Evolutionary conservation across 2,888 invertebrate species (phyloP).

Genomic region (Chouioia cunea): DNA sequence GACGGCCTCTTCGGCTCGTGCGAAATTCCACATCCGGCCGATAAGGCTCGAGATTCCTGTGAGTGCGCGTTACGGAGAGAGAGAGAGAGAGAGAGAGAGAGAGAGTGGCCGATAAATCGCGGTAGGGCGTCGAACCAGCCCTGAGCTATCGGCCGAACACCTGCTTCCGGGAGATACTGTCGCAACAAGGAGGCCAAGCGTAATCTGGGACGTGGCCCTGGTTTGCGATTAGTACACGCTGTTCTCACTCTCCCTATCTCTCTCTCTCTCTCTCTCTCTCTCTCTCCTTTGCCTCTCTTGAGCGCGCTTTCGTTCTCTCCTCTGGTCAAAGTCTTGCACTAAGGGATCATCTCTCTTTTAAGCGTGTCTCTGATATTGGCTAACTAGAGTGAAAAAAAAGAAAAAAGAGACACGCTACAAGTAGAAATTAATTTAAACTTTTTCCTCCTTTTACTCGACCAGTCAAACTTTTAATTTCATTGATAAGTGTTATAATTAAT

Average conservation of each 20-base stretch:
- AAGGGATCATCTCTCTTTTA: too few species aligned
- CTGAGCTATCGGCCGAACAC: conserved; percentile 51
- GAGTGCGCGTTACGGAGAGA: background rate
- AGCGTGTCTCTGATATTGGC: too few species aligned
- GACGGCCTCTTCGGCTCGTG: too few species aligned
- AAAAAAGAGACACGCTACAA: too few species aligned
- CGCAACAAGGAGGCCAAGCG: conserved; percentile 35
- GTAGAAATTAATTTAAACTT: too few species aligned
- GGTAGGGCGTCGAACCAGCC: conserved; percentile 40
- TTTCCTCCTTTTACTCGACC: too few species aligned
- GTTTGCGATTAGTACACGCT: conserved; percentile 27
- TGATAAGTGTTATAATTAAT: too few species aligned
- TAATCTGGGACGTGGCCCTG: conserved; percentile 38
- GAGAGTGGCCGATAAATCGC: conserved; percentile 32
- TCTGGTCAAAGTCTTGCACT: too few species aligned
- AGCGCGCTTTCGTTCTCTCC: too few species aligned
- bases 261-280: conserved; percentile 3
- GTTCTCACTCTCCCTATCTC: background rate
- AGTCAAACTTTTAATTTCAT: too few species aligned
- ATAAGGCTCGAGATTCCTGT: conserved; percentile 1
- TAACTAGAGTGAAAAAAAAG: too few species aligned
- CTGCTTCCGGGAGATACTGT: conserved; percentile 50
- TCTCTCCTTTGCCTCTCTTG: background rate
- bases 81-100: background rate
- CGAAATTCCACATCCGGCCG: too few species aligned